phyloP scores from a whole-genome alignment of 2,888 invertebrate genomes.

The Drepanosiphum platanoidis region DNA sequence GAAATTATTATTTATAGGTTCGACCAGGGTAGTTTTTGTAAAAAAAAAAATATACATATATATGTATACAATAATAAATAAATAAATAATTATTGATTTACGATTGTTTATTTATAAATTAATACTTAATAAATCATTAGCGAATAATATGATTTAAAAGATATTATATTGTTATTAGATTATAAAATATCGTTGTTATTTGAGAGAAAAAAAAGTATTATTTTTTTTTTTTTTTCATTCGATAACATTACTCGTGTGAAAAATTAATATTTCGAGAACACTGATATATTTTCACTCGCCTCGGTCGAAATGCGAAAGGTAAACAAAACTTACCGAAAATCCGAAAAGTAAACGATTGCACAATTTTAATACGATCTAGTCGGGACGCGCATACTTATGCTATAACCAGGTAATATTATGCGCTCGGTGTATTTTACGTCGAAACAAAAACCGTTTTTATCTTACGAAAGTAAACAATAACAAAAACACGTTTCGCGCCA shows the following conservation, averaged over 20 bases:
- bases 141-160: neutral
- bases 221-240: neutral
- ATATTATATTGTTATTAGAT: neutral
- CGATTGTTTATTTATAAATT: too few relatives aligned
- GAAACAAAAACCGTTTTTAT: neutral
- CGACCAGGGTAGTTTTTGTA: too few relatives aligned
- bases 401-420: too few relatives aligned
- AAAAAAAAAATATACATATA: too few relatives aligned
- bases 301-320: neutral
- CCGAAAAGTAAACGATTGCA: neutral
- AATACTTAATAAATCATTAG: too few relatives aligned
- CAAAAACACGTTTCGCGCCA: neutral
- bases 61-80: neutral
- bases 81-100: neutral
- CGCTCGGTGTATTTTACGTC: neutral
- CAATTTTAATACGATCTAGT: neutral
- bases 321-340: constrained; percentile 2
- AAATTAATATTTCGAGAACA: neutral
- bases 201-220: neutral
- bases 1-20: neutral
- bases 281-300: neutral
- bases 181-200: neutral
- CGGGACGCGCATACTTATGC: neutral
- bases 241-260: neutral
- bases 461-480: constrained; percentile 17